These are phyloP conservation scores for Platichthys flesus DNA, from an alignment of 2,113 vertebrate species.

Conservation along the genomic window DNA sequence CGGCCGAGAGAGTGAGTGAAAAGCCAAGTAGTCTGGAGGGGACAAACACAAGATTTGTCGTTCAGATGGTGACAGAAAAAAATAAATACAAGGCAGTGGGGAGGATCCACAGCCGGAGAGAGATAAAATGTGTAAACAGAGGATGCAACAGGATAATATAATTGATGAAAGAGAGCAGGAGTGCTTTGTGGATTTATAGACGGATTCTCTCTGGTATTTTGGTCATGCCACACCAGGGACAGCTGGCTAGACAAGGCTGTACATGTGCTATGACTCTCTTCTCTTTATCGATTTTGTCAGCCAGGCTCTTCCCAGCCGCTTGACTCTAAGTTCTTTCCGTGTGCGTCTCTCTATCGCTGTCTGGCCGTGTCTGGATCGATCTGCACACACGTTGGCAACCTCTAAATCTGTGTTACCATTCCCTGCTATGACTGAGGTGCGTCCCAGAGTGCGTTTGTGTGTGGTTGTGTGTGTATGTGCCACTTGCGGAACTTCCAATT, in stretches of 20 bases:
- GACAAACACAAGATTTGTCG: slow-evolving; percentile 34
- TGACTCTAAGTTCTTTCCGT: slow-evolving; percentile 31
- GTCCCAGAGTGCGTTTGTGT: slow-evolving; percentile 16
- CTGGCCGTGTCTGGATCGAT: slow-evolving; percentile 18
- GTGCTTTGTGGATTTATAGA: slow-evolving; percentile 23
- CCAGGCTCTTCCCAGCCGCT: slow-evolving; percentile 20
- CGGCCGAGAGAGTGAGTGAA: slow-evolving; percentile 8
- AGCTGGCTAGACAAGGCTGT: slow-evolving; percentile 43
- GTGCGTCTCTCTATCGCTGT: slow-evolving; percentile 18
- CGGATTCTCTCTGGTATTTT: slow-evolving; percentile 47
- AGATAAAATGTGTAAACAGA: slow-evolving; percentile 20
- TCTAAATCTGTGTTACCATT: slow-evolving; percentile 13
- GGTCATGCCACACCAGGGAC: slow-evolving; percentile 50
- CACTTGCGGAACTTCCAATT: slow-evolving; percentile 70
- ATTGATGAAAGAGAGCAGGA: slow-evolving; percentile 33
- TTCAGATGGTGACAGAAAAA: slow-evolving; percentile 22
- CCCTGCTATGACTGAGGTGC: slow-evolving; percentile 11
- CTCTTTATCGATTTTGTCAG: slow-evolving; percentile 70
- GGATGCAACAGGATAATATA: slow-evolving; percentile 23
- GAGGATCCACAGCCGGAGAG: slow-evolving; percentile 5
- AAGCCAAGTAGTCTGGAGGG: slow-evolving; percentile 16
- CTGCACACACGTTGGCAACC: slow-evolving; percentile 35
- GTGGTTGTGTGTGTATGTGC: slow-evolving; percentile 21
- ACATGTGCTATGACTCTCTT: slow-evolving; percentile 64
- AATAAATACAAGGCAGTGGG: neutral